Percentiles rank a stretch among this genome's conserved stretches.
These are phyloP conservation scores for Drosophila conformis DNA, from an alignment of 2,888 invertebrate genomes.

Conservation along the genomic window DNA sequence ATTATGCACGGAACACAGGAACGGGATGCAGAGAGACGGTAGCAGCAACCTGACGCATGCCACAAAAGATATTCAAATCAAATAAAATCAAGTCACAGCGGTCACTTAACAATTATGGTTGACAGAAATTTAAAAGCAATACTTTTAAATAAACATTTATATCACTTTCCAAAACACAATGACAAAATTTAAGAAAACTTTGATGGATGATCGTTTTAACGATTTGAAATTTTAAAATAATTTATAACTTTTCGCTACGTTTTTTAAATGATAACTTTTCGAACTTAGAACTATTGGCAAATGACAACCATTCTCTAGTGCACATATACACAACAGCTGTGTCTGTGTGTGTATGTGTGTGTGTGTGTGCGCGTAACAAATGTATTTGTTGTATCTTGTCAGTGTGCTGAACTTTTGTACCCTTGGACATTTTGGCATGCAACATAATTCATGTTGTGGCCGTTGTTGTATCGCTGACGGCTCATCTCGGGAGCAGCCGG, in stretches of 20 bases:
- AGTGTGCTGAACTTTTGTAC: constrained; percentile 35
- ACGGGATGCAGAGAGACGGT: neutral
- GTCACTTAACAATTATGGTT: neutral
- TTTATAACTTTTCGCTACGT: neutral
- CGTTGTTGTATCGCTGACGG: constrained; percentile 12
- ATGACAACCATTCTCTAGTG: neutral
- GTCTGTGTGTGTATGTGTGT: neutral
- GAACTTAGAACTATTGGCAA: neutral
- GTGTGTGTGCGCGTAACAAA: neutral
- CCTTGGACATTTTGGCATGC: constrained; percentile 42
- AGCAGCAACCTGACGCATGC: neutral
- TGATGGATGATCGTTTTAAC: neutral
- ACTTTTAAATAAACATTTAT: neutral
- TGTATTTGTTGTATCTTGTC: constrained; percentile 14
- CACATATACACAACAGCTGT: neutral
- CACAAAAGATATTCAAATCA: neutral
- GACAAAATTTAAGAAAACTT: neutral
- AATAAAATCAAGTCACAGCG: neutral
- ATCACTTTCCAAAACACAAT: neutral
- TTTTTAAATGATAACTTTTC: neutral
- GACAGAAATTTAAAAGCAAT: neutral
- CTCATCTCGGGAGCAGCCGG: constrained; percentile 7
- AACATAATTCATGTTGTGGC: constrained; percentile 54
- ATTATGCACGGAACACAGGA: neutral
- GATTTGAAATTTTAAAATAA: neutral